Conservation (phyloP, 2,797 vertebrate species). For the Benthosema pterotum region DNA sequence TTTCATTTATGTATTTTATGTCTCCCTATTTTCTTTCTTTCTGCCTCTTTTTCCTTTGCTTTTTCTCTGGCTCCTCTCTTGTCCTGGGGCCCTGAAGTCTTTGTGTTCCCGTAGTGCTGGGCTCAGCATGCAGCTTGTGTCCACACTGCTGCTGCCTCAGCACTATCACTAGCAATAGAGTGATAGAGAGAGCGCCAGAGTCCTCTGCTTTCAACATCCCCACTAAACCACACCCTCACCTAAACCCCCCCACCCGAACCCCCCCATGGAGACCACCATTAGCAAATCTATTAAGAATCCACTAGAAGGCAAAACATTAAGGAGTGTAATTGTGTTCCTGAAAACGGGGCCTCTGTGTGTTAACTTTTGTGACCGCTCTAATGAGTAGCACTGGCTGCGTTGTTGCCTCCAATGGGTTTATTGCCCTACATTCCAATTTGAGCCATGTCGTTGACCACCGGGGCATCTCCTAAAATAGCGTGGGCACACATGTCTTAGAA, state of each 20-base stretch:
- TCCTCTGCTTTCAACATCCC: constrained; percentile 73
- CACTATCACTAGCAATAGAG: constrained; percentile 78
- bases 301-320: constrained; percentile 71
- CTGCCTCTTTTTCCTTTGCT: constrained; percentile 37
- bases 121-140: constrained; percentile 79
- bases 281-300: constrained; percentile 66
- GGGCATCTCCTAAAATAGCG: constrained; percentile 64
- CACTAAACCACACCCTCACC: constrained; percentile 67
- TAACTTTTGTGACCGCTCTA: constrained; percentile 66
- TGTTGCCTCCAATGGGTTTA: constrained; percentile 68
- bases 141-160: constrained; percentile 81
- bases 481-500: constrained; percentile 50
- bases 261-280: constrained; percentile 62
- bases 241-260: constrained; percentile 48
- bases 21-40: constrained; percentile 31
- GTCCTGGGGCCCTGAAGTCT: constrained; percentile 73
- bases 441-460: constrained; percentile 68
- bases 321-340: constrained; percentile 70
- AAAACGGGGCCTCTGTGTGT: constrained; percentile 61
- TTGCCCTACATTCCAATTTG: constrained; percentile 70
- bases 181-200: constrained; percentile 68
- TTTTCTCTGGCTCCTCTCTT: constrained; percentile 56
- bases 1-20: constrained; percentile 12
- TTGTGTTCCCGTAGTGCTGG: constrained; percentile 79
- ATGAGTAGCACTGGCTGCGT: constrained; percentile 56